Evolutionary conservation across 2,888 invertebrate species (phyloP), one percentile per base, ranked within the genome.

Genomic region (Coelopa pilipes): DNA sequence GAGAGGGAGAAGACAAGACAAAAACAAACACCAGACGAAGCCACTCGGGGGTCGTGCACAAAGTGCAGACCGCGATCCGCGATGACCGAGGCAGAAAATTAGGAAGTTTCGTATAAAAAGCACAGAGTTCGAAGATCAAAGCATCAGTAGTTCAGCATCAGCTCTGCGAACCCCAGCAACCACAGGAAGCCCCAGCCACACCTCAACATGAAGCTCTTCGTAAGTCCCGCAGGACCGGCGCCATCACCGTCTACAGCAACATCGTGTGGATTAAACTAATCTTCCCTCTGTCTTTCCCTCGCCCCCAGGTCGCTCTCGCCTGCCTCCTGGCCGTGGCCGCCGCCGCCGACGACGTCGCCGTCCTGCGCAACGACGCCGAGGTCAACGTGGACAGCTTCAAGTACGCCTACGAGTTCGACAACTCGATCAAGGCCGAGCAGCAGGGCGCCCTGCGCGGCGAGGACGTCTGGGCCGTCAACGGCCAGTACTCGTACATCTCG

Each of bases 221-320:
- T 79, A 76, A 79, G 79, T 78, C 66, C 13, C 46, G 19, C 47
- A 47, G 21, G 13, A 17, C 4, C 9, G 34, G n/a, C n/a, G n/a
- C n/a, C n/a, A n/a, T n/a, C n/a, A 53, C 3, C n/a, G 0, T 9
- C 7, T 10, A 13, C 15, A 45, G 10, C 10, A 21, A 19, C 3
- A 47, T 4, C 19, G 13, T 11, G 45, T 50, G 34, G 21, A 68
- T 45, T 34, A 21, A 15, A 15, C 19, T 45, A 59, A 34, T 7
- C 55, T 57, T 17, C 62, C n/a, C 45, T 34, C 13, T 50, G 46
- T 55, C 7, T 46, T 45, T 49, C 45, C 13, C 34, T 1, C 12
- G 2, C 47, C 3, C 15, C 24, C 17, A 86, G 87, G 79, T 86
- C 74, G 81, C 77, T 53, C 70, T 86, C 47, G 79, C 85, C 63